phyloP scores from a whole-genome alignment of 2,888 invertebrate genomes.

The Drosophila kanekoi region DNA sequence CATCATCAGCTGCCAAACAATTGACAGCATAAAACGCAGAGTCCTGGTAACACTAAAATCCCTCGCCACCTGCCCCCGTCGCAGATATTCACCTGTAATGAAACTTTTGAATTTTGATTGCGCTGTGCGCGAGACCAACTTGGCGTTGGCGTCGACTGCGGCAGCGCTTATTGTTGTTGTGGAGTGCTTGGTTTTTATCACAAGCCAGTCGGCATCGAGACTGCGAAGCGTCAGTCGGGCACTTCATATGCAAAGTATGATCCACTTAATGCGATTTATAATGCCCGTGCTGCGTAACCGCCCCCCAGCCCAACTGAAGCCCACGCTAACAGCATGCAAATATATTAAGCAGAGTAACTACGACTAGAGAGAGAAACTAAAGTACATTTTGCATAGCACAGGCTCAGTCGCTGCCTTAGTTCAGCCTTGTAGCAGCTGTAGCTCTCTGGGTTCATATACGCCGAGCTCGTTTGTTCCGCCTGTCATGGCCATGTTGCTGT shows the following conservation, averaged over 20 bases:
- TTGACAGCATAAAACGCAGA: constrained; percentile 67
- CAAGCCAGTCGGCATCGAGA: constrained; percentile 35
- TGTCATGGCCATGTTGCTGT: constrained; percentile 65
- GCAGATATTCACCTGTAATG: constrained; percentile 69
- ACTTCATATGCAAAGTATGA: constrained; percentile 82
- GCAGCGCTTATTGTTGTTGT: constrained; percentile 44
- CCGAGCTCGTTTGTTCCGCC: constrained; percentile 76
- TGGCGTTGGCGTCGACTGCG: constrained; percentile 5
- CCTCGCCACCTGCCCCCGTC: background rate
- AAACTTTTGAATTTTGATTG: constrained; percentile 82
- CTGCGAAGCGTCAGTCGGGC: constrained; percentile 41
- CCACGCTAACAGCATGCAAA: constrained; percentile 51
- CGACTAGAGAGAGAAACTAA: constrained; percentile 39
- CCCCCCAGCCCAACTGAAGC: background rate
- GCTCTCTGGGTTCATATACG: constrained; percentile 52
- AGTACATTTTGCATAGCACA: constrained; percentile 32
- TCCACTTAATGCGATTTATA: constrained; percentile 82
- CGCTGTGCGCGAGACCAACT: constrained; percentile 20
- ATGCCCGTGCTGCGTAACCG: constrained; percentile 42
- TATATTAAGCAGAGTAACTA: constrained; percentile 57
- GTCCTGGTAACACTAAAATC: constrained; percentile 38
- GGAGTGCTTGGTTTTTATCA: constrained; percentile 68
- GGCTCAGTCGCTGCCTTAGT: constrained; percentile 6
- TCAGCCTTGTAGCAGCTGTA: constrained; percentile 40
- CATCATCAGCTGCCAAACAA: constrained; percentile 78